Evolutionary conservation across 2,797 vertebrate species (phyloP).

Genomic region (Clarias platycephalus): DNA sequence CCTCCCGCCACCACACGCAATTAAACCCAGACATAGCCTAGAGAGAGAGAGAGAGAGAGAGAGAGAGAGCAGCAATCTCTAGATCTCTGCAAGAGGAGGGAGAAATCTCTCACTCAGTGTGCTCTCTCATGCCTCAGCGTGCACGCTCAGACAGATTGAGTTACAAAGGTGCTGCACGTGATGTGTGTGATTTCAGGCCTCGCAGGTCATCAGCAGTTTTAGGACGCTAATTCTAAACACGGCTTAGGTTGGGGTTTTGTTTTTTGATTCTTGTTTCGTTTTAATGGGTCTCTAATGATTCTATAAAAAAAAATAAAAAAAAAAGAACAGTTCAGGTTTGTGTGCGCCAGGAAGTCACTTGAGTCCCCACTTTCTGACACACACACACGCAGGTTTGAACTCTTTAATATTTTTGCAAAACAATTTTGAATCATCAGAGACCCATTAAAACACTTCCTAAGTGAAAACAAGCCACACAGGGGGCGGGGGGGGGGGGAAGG

Average conservation of each 20-base stretch:
- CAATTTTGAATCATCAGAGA: conserved; percentile 26
- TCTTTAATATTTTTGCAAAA: conserved; percentile 10
- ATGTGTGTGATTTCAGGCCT: conserved; percentile 40
- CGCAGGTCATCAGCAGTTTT: conserved; percentile 40
- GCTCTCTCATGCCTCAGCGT: conserved; percentile 48
- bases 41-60: conserved; percentile 43
- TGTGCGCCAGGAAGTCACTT: conserved; percentile 8
- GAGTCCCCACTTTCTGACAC: conserved; percentile 23
- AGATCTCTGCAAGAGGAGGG: conserved; percentile 50
- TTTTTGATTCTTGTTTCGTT: neutral
- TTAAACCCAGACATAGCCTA: conserved; percentile 60
- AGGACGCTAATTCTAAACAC: conserved; percentile 54
- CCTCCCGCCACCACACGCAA: conserved; percentile 56
- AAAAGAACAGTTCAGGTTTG: neutral
- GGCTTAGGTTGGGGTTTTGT: conserved; percentile 52
- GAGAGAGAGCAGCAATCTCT: conserved; percentile 46
- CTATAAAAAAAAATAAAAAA: neutral
- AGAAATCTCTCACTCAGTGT: conserved; percentile 52
- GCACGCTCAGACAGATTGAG: conserved; percentile 52
- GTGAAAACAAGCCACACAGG: conserved; percentile 33
- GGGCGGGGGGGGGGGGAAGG: no score
- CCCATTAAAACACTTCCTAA: conserved; percentile 28
- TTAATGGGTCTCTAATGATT: conserved; percentile 11
- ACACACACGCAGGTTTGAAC: neutral
- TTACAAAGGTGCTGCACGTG: conserved; percentile 49